Evolutionary conservation across 2,113 vertebrate species (phyloP).

Genomic region (Paramisgurnus dabryanus): DNA sequence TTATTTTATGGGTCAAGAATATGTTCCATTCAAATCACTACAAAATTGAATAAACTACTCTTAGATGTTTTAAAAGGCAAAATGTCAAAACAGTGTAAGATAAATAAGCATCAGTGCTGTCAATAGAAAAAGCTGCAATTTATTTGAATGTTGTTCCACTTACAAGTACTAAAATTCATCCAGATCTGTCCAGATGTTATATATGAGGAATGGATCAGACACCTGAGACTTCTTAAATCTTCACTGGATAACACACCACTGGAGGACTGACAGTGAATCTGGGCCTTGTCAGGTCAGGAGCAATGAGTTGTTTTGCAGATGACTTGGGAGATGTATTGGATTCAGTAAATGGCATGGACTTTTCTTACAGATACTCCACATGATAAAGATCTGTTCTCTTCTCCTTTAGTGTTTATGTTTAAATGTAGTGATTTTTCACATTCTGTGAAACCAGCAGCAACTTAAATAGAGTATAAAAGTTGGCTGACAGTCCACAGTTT

Average conservation of each 20-base stretch:
- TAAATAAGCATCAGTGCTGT: not conserved
- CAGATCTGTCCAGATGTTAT: constrained; percentile 59
- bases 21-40: not conserved
- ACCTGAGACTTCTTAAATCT: constrained; percentile 73
- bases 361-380: not conserved
- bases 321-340: constrained; percentile 45
- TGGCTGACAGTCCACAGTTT: constrained; percentile 27
- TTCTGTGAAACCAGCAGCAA: constrained; percentile 52
- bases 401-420: constrained; percentile 52
- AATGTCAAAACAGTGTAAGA: not conserved
- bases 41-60: not conserved
- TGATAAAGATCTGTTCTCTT: constrained; percentile 49
- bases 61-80: not conserved
- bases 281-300: constrained; percentile 14
- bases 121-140: constrained; percentile 26
- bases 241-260: constrained; percentile 69
- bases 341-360: constrained; percentile 45
- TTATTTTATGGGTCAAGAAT: not conserved
- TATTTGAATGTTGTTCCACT: constrained; percentile 61
- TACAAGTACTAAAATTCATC: constrained; percentile 70
- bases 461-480: constrained; percentile 36
- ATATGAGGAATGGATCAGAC: constrained; percentile 61
- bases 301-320: constrained; percentile 14
- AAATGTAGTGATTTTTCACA: constrained; percentile 50
- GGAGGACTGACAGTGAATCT: constrained; percentile 57